Conservation (phyloP, 2,113 vertebrate species). For the Campylomormyrus numenius region DNA sequence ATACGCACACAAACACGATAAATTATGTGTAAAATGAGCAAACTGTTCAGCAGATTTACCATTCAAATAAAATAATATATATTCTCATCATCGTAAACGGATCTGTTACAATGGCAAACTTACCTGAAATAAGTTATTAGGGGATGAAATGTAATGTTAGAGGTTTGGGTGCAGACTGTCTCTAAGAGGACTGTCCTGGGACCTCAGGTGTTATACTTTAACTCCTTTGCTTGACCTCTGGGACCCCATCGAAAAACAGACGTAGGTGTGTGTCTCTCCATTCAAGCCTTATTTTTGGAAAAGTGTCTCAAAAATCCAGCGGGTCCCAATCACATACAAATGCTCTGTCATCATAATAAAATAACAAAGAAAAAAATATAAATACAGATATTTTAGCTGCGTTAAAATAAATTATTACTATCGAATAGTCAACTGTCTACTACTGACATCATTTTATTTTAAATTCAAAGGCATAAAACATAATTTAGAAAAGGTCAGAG, state of each 20-base stretch:
- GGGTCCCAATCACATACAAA: not conserved
- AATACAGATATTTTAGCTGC: not conserved
- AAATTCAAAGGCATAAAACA: not conserved
- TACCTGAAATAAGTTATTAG: not conserved
- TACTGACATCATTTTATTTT: not conserved
- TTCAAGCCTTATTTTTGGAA: not conserved
- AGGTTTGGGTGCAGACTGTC: not conserved
- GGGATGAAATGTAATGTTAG: not conserved
- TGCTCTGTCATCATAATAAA: not conserved
- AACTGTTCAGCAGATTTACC: not conserved
- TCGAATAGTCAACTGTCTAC: not conserved
- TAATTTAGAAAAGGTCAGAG: not conserved
- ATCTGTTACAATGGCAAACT: not conserved
- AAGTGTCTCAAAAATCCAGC: not conserved
- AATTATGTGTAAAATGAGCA: not conserved
- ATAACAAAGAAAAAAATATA: not conserved
- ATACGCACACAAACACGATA: not conserved
- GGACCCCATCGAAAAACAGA: not conserved
- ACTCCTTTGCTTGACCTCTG: not conserved
- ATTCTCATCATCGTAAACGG: not conserved
- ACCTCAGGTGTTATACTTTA: constrained; percentile 2
- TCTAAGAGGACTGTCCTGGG: not conserved
- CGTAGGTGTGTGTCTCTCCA: not conserved
- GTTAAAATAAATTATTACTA: not conserved
- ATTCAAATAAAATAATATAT: not conserved